phyloP scores from a whole-genome alignment of 2,113 vertebrate species.

The Porphyrio hochstetteri region DNA sequence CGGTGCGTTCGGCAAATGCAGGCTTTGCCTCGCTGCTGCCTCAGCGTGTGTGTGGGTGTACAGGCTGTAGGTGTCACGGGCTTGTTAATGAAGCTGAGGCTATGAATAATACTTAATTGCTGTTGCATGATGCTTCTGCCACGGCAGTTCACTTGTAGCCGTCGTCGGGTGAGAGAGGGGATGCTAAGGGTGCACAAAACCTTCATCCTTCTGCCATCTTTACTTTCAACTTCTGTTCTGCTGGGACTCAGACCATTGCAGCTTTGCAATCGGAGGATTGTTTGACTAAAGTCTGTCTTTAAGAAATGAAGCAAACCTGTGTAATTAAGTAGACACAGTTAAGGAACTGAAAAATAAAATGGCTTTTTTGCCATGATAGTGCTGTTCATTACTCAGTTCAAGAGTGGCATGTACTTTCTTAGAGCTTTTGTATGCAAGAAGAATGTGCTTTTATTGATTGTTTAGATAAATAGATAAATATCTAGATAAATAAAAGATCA shows the following conservation, averaged over 20 bases:
- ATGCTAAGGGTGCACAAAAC: constrained; percentile 1
- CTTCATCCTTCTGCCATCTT: not conserved
- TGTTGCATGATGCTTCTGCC: constrained; percentile 11
- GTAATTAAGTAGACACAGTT: not conserved
- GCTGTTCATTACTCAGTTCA: not conserved
- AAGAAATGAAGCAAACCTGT: not conserved
- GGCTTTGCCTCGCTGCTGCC: not conserved
- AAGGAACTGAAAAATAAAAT: not conserved
- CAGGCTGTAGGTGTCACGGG: constrained; percentile 39
- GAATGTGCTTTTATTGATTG: constrained; percentile 1
- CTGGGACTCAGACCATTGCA: not conserved
- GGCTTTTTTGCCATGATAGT: not conserved
- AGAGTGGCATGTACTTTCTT: not conserved
- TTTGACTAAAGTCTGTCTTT: not conserved
- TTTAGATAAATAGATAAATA: not conserved
- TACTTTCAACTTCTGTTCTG: not conserved
- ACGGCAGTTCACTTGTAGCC: not conserved
- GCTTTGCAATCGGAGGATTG: not conserved
- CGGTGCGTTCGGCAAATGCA: constrained; percentile 2
- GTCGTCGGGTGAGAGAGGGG: not conserved
- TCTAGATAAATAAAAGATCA: not conserved
- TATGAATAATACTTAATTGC: constrained; percentile 48
- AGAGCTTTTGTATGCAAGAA: not conserved
- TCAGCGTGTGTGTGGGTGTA: constrained; percentile 39
- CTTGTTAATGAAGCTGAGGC: constrained; percentile 37